Percentiles rank a stretch among this genome's conserved stretches.
Evolutionary conservation across 2,113 vertebrate genomes (phyloP).

Genomic region (Neoarius graeffei): DNA sequence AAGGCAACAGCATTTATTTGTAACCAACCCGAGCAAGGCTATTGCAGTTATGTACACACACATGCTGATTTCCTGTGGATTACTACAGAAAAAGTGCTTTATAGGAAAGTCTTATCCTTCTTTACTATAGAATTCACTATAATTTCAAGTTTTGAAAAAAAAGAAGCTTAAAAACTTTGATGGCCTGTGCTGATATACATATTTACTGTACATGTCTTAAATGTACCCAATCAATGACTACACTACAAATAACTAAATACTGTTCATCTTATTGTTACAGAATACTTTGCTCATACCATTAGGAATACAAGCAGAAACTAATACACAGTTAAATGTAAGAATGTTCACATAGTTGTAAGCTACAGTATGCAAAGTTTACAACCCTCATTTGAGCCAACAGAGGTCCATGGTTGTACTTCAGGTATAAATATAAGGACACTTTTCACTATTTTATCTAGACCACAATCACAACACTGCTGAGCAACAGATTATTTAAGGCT

Average conservation of each 20-base stretch:
- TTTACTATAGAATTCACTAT: neutral
- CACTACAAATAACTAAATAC: slow-evolving; percentile 20
- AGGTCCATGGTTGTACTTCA: slow-evolving; percentile 13
- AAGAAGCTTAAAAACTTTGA: neutral
- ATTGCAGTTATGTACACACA: neutral
- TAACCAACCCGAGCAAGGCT: neutral
- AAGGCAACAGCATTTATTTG: slow-evolving; percentile 16
- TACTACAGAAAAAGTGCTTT: slow-evolving; percentile 28
- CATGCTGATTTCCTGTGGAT: neutral
- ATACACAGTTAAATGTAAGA: slow-evolving; percentile 8
- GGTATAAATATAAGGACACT: slow-evolving; percentile 73
- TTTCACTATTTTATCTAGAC: slow-evolving; percentile 62
- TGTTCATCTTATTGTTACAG: slow-evolving; percentile 24
- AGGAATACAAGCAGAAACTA: slow-evolving; percentile 4
- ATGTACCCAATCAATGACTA: neutral
- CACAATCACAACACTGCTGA: slow-evolving; percentile 51
- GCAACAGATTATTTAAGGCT: slow-evolving; percentile 53
- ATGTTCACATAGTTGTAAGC: slow-evolving; percentile 21
- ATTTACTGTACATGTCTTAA: slow-evolving; percentile 9
- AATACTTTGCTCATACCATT: slow-evolving; percentile 26
- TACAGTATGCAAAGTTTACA: slow-evolving; percentile 18
- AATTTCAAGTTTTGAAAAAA: neutral
- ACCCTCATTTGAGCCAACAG: neutral
- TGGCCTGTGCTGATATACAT: slow-evolving; percentile 24
- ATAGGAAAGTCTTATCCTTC: slow-evolving; percentile 1